Evolutionary conservation across 2,113 vertebrate species (phyloP).

Genomic region (Acrocephalus kingi): DNA sequence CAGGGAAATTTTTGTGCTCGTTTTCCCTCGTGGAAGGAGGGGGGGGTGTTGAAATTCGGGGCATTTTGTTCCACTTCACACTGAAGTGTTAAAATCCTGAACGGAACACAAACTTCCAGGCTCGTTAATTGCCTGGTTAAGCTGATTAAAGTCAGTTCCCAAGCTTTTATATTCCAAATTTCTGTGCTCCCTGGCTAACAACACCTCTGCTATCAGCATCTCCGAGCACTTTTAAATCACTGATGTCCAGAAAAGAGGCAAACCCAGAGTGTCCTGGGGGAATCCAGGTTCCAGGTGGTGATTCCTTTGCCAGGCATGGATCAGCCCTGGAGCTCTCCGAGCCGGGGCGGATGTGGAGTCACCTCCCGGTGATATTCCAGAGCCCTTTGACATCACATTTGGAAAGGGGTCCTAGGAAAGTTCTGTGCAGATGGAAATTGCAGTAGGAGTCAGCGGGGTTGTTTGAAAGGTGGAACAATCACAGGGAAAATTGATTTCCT

Average conservation of each 20-base stretch:
- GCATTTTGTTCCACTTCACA: conserved; percentile 53
- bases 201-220: neutral
- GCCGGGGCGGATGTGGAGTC: neutral
- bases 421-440: conserved; percentile 49
- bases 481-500: neutral
- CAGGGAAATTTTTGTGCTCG: neutral
- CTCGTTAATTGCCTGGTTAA: neutral
- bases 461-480: neutral
- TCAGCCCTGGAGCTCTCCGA: neutral
- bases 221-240: neutral
- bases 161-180: neutral
- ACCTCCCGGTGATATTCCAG: conserved; percentile 37
- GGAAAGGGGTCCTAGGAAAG: conserved; percentile 51
- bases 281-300: neutral
- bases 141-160: neutral
- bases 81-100: neutral
- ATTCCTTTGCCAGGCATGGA: neutral
- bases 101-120: neutral
- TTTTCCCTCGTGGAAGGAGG: conserved; percentile 8
- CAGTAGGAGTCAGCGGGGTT: neutral
- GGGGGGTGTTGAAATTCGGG: conserved; percentile 4
- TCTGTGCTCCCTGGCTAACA: neutral
- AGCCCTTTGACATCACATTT: conserved; percentile 56
- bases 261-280: neutral
- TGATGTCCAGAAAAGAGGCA: neutral